A percentile compares a stretch with the other conserved stretches of the same genome.
Evolutionary conservation across 1,140 invertebrate genomes (phyloP).

Genomic region (Acromyrmex echinatior): DNA sequence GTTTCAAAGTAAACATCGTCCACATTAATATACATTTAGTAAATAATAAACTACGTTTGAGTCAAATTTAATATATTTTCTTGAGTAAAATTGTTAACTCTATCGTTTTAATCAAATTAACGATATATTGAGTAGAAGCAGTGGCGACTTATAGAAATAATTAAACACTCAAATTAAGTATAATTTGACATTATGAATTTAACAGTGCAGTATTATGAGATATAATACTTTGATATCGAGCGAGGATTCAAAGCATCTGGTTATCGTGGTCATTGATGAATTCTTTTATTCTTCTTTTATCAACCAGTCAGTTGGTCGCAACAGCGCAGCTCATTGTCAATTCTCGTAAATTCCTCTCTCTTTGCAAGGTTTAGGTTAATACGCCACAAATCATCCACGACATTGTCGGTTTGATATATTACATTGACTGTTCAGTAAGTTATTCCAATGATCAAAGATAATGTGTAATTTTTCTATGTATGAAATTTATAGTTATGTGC

Average conservation of each 20-base stretch:
- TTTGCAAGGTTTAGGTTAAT: conserved; percentile 79
- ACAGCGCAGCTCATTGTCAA: conserved; percentile 62
- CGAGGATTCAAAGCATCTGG: not conserved
- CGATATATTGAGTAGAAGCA: too few relatives aligned
- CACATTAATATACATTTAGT: too few relatives aligned
- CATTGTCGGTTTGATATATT: not conserved
- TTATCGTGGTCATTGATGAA: conserved; percentile 49
- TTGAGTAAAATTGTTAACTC: too few relatives aligned
- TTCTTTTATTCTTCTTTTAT: conserved; percentile 52
- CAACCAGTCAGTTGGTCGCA: conserved; percentile 65
- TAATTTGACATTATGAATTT: too few relatives aligned
- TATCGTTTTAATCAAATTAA: too few relatives aligned
- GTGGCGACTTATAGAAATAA: too few relatives aligned
- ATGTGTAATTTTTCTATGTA: not conserved
- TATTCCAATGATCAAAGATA: not conserved
- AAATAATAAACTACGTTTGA: too few relatives aligned
- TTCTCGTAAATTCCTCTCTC: conserved; percentile 66
- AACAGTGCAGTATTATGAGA: not conserved
- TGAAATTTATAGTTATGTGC: not conserved
- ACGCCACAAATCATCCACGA: conserved; percentile 43
- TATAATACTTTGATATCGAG: conserved; percentile 27
- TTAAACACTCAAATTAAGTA: too few relatives aligned
- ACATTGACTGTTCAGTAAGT: not conserved
- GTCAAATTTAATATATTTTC: too few relatives aligned
- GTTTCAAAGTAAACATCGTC: too few relatives aligned